Evolutionary conservation across 30 jellyfish, hydroid and myxozoan species (phyloP), one percentile per base, ranked within the genome.

Genomic region (Aurelia sp.): DNA sequence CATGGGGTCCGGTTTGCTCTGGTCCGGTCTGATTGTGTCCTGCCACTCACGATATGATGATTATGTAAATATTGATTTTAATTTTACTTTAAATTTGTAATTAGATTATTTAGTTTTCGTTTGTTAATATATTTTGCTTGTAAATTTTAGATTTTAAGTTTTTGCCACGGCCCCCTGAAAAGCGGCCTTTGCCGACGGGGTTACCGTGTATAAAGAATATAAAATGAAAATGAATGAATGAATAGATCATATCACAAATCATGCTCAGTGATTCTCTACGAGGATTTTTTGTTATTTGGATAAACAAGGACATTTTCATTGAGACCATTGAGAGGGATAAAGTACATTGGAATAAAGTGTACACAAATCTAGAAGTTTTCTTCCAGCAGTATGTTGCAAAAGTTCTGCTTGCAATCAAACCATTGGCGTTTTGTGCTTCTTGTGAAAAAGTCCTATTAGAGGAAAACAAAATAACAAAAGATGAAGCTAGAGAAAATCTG

Each of bases 401-500:
- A 41, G 87, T 81, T 19, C 51, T 88, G 41, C 55, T 70, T 20
- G 90, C 40, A 33, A 15, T 89, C 75, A 40, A 81, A 44, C 97
- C 91, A 53, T 18, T 89, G 53, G n/a, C 15, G 38, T 79, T 62
- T 20, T 89, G 97, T 81, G 90, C 90, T 8, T 12, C 59, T 16
- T 89, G 97, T 81, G 97, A 89, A 22, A 79, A 81, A 65, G 83
- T 66, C 35, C 63, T 87, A 3, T 30, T 60, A 10, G 35, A 24
- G 22, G 75, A 87, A 63, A 13, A 77, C 30, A 91, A 87, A 19
- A 67, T 48, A 12, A 5, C 64, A 2, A 65, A 70, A 84, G 89
- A 84, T 13, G 88, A 84, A 59, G 79, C 58, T 51, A 81, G 51
- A 8, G 77, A 30, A 16, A 41, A 7, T 30, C 65, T 69, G 38